phyloP scores from a whole-genome alignment of 2,113 vertebrate species.

The Scortum barcoo region DNA sequence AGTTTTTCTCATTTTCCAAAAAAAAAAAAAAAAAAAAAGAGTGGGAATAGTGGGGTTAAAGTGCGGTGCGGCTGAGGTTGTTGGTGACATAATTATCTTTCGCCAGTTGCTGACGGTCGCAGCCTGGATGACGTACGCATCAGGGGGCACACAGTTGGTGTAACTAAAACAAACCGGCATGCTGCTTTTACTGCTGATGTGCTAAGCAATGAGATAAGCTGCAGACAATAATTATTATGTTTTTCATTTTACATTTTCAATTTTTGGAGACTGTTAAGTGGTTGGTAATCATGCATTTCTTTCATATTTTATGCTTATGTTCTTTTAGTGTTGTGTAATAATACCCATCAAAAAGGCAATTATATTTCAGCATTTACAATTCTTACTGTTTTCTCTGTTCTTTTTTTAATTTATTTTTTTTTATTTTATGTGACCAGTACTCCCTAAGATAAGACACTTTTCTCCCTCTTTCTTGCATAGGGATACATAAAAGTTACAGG shows the following conservation, averaged over 20 bases:
- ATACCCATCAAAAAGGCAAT: not conserved
- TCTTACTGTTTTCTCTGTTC: not conserved
- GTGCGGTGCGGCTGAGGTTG: not conserved
- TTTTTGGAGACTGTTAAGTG: conserved; percentile 11
- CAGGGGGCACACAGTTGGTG: conserved; percentile 33
- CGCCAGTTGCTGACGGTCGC: conserved; percentile 34
- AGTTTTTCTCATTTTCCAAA: conserved; percentile 10
- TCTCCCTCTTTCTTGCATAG: not conserved
- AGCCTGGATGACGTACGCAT: conserved; percentile 40
- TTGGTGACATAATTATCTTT: conserved; percentile 43
- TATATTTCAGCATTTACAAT: not conserved
- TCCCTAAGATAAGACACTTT: not conserved
- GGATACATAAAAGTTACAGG: conserved; percentile 11
- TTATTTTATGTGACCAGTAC: conserved; percentile 23
- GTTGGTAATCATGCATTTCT: conserved; percentile 10
- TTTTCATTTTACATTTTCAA: conserved; percentile 21
- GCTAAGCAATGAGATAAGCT: conserved; percentile 34
- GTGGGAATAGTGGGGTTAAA: conserved; percentile 2
- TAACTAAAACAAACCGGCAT: conserved; percentile 49
- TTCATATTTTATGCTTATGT: not conserved
- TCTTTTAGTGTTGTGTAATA: not conserved
- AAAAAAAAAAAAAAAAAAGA: conserved; percentile 25
- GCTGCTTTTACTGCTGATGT: conserved; percentile 55
- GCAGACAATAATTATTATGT: conserved; percentile 23
- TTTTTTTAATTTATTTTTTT: too few species aligned